A percentile compares a stretch with the other conserved stretches of the same genome.
phyloP scores from a whole-genome alignment of 2,888 invertebrate species.

The Erpobdella octoculata region DNA sequence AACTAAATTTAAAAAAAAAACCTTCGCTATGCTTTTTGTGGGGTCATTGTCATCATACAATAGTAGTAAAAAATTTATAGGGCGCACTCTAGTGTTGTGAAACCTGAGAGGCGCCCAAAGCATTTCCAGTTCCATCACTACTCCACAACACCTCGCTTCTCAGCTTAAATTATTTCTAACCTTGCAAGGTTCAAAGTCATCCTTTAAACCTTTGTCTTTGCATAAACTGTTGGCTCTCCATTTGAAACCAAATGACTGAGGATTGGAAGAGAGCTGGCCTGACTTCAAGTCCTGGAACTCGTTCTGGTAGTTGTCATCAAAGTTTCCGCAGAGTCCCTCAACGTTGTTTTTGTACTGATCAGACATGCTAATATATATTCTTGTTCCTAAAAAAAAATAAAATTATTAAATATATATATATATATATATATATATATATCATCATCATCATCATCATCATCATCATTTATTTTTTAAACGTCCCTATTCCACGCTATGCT shows the following conservation, averaged over 20 bases:
- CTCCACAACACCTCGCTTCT: too few relatives aligned
- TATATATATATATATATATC: too few relatives aligned
- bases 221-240: conserved; percentile 32
- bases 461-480: too few relatives aligned
- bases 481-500: too few relatives aligned
- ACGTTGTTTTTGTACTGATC: conserved; percentile 29
- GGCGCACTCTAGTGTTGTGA: too few relatives aligned
- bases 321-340: conserved; percentile 37
- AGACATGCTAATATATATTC: conserved; percentile 33
- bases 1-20: too few relatives aligned
- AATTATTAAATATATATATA: neutral
- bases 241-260: conserved; percentile 33
- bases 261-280: conserved; percentile 27
- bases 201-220: neutral
- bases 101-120: too few relatives aligned
- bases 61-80: too few relatives aligned
- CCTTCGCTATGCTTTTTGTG: too few relatives aligned
- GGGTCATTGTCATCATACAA: too few relatives aligned
- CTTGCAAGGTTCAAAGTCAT: conserved; percentile 33
- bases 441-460: too few relatives aligned
- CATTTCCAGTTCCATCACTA: too few relatives aligned
- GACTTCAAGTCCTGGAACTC: conserved; percentile 31
- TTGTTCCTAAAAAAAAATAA: conserved; percentile 32
- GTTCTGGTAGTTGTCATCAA: conserved; percentile 33
- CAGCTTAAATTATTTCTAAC: conserved; percentile 10